Evolutionary conservation across 2,113 vertebrate genomes (phyloP).

Genomic region (Brachypodius melanocephalos): DNA sequence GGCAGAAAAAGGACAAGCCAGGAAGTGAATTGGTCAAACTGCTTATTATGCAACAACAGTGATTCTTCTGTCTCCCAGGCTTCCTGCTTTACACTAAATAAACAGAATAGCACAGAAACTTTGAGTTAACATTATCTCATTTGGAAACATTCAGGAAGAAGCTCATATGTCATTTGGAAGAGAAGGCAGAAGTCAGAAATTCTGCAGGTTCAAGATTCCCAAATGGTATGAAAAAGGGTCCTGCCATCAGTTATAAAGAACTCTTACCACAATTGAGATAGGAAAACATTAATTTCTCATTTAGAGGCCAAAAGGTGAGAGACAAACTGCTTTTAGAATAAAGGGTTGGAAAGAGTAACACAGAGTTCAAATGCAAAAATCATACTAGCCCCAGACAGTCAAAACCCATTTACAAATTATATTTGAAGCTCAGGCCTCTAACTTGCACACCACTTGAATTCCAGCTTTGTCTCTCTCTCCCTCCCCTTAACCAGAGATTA

Average conservation of each 20-base stretch:
- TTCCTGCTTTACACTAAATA: conserved; percentile 1
- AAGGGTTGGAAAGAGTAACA: not conserved
- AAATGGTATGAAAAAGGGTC: not conserved
- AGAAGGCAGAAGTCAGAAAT: not conserved
- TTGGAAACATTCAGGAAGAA: not conserved
- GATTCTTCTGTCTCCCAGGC: not conserved
- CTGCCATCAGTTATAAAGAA: not conserved
- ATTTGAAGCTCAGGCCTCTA: not conserved
- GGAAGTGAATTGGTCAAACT: not conserved
- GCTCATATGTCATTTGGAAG: not conserved
- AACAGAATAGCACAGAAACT: not conserved
- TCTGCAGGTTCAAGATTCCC: not conserved
- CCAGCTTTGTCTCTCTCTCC: not conserved
- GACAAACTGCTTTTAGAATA: not conserved
- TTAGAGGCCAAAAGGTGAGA: not conserved
- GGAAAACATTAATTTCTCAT: not conserved
- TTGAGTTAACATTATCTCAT: not conserved
- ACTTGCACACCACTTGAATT: not conserved
- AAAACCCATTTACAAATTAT: not conserved
- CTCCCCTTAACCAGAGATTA: not conserved
- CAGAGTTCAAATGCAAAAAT: not conserved
- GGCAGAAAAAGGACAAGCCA: not conserved
- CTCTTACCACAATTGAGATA: not conserved
- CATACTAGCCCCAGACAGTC: not conserved
- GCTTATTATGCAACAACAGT: not conserved